phyloP scores from a whole-genome alignment of 2,797 vertebrate species.

The Sardinella longiceps region DNA sequence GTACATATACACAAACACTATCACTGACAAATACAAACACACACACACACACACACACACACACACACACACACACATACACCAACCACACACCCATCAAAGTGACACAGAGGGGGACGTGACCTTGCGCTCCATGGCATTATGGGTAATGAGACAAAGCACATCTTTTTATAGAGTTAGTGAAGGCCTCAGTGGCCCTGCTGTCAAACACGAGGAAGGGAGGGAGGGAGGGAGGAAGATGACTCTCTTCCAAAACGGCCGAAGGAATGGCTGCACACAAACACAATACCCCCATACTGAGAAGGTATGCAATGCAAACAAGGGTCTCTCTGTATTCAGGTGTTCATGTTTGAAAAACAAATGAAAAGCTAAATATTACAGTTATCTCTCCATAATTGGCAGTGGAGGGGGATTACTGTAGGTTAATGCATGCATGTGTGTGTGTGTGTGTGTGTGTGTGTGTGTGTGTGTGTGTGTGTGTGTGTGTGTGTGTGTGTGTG shows the following conservation, averaged over 20 bases:
- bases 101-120: background rate
- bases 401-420: background rate
- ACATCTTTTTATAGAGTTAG: background rate
- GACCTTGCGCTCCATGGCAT: background rate
- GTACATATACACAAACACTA: no score
- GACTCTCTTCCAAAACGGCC: background rate
- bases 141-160: constrained; percentile 7
- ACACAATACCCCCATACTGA: background rate
- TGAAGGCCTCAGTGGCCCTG: background rate
- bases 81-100: background rate
- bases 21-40: no score
- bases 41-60: background rate
- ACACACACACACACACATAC: background rate
- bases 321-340: background rate
- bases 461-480: no score
- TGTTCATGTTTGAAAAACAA: background rate
- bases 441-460: background rate
- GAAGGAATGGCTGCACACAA: background rate
- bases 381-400: background rate
- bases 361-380: background rate
- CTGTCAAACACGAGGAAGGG: background rate
- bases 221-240: background rate
- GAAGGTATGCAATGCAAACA: background rate
- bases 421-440: background rate
- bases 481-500: no score